Base-by-base conservation (phyloP, 2,888 invertebrate genomes). In the Torymus texanus region DNA sequence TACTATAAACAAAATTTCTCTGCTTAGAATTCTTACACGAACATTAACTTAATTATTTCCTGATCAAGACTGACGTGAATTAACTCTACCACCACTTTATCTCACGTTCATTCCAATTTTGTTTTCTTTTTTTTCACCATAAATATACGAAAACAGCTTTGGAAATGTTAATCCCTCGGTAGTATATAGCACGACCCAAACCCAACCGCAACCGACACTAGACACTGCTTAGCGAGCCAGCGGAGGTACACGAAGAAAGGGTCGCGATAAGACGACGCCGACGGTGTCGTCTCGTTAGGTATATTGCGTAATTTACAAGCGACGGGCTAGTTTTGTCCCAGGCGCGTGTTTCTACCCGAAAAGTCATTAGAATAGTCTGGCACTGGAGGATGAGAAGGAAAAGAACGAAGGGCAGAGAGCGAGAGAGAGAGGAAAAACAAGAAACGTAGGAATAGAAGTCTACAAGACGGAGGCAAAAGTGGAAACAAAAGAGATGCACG, bases 271-370 rank as follows among this genome's bases (percentile, higher is more conserved):
- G 58, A 75, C 59, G 66, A 24, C 59, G 18, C 55, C 11, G 67
- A 75, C 59, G 66, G 16, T 53, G 18, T 29, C 11, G 59, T 65
- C 67, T 67, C 61, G 67, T 67, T 75, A 75, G 58, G 14, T 51
- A 21, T 53, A 75, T 75, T 61, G 67, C 61, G 67, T 67, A 75
- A 75, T 67, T 67, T 53, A 67, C 67, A 51, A 61, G 4, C 10
- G n/a, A 51, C n/a, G 21, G n/a, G 41, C 18, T 71, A 71, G 71
- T 14, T 50, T 61, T 72, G 67, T 14, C 18, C 12, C 59, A 18
- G 53, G 29, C 29, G 29, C 51, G 59, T 51, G 24, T 24, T 51
- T 50, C 24, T 21, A 24, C 58, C 66, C 50, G 75, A 59, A 53
- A 75, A 75, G 59, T 24, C 56, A 4, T 75, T 21, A 59, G 67